A percentile compares a stretch with the other conserved stretches of the same genome.
phyloP scores from a whole-genome alignment of 2,113 vertebrate genomes.

The Rattus norvegicus region GRCr8 NC_086033.1:24513001-24513500 shows the following conservation, averaged over 20 bases:
- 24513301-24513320: not conserved
- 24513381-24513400: slow-evolving; percentile 20
- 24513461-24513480: not conserved
- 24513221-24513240: not conserved
- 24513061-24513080: slow-evolving; percentile 57
- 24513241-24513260: not conserved
- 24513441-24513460: slow-evolving; percentile 8
- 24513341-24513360: slow-evolving; percentile 29
- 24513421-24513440: not conserved
- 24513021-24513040: slow-evolving; percentile 15
- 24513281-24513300: slow-evolving; percentile 39
- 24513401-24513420: not conserved
- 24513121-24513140: not conserved
- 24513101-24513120: not conserved
- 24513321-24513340: slow-evolving; percentile 32
- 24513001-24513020: slow-evolving; percentile 26
- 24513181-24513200: not conserved
- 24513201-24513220: not conserved
- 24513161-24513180: not conserved
- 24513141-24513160: slow-evolving; percentile 50
- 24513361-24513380: slow-evolving; percentile 29
- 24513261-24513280: not conserved
- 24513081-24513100: not conserved
- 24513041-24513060: slow-evolving; percentile 38
- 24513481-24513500: not conserved